Evolutionary conservation across 1,140 invertebrate genomes (phyloP), one percentile per base, ranked within the genome.

Genomic region (Oscheius sp.): DNA sequence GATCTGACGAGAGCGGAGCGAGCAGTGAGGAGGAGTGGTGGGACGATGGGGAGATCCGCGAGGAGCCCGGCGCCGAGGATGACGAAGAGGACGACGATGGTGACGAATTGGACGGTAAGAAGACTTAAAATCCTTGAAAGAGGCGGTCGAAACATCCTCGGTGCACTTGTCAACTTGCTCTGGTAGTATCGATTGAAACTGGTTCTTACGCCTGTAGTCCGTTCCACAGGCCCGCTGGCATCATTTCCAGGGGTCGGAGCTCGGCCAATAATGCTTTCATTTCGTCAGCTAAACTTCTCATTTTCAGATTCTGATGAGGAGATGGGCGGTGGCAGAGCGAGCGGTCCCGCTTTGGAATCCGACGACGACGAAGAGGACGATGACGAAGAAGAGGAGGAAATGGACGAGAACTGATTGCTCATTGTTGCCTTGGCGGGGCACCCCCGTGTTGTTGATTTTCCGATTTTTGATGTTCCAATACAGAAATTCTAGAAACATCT

Each of bases 371-470:
- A 23, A 13, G 49, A 55, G 15, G 49, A 55, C 23, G 49, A 55
- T 55, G 49, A 55, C 7, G 49, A 55, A 7, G 49, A 55, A 7
- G 49, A 55, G 7, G 49, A 55, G 23, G 49, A 55, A 13, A 55
- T 55, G 49, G 49, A 55, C 15, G 49, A 55, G 23, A 26, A 55
- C 23, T 55, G n/a, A n/a, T 42, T 42, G 38, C 38, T 42, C 38
- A 42, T 42, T n/a, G 38, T 42, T 42, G n/a, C n/a, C n/a, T 42
- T 42, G 38, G 38, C 38, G 38, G 38, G 38, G 38, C 49, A n/a
- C 23, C 7, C 49, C 49, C 49, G 49, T 55, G 49, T 55, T 55
- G 49, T 55, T 55, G 49, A 55, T 55, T 55, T 55, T 55, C 23
- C n/a, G n/a, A n/a, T n/a, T n/a, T n/a, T n/a, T n/a, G n/a, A n/a